These are phyloP conservation scores for Engystomops pustulosus DNA, from an alignment of 2,113 vertebrate species.

Conservation along the genomic window DNA sequence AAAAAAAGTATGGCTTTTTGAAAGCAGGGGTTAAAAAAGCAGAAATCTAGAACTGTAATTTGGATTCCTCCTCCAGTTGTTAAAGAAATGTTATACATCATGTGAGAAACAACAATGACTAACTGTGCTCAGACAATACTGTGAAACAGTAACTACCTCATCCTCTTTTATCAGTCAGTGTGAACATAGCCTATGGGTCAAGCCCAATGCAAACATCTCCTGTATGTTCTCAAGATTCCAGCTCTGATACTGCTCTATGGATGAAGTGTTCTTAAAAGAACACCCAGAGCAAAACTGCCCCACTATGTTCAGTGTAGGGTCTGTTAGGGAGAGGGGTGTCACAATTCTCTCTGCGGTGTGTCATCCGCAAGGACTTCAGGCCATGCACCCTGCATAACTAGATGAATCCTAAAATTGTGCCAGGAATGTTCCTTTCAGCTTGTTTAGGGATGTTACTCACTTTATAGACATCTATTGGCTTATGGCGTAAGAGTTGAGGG, in stretches of 20 bases:
- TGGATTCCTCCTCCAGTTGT: too few species aligned
- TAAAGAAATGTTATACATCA: too few species aligned
- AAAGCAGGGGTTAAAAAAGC: too few species aligned
- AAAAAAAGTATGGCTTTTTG: too few species aligned
- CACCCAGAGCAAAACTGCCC: not conserved
- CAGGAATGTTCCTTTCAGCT: not conserved
- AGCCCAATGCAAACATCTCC: not conserved
- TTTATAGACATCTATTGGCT: not conserved
- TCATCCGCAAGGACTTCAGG: too few species aligned
- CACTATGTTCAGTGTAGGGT: too few species aligned
- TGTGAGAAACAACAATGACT: not conserved
- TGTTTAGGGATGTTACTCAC: constrained; percentile 4
- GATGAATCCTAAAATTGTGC: not conserved
- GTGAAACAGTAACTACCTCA: not conserved
- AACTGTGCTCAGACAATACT: not conserved
- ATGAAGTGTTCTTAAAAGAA: not conserved
- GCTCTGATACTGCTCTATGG: not conserved
- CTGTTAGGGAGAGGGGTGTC: too few species aligned
- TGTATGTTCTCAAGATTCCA: not conserved
- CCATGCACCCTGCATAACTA: not conserved
- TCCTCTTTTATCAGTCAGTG: not conserved
- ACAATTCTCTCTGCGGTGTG: too few species aligned
- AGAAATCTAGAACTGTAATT: too few species aligned
- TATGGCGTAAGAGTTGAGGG: not conserved
- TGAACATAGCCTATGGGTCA: not conserved